Percentiles rank a stretch among this genome's conserved stretches.
These are phyloP conservation scores for Cephus nigrinus DNA, from an alignment of 2,888 invertebrate genomes.

Conservation along the genomic window DNA sequence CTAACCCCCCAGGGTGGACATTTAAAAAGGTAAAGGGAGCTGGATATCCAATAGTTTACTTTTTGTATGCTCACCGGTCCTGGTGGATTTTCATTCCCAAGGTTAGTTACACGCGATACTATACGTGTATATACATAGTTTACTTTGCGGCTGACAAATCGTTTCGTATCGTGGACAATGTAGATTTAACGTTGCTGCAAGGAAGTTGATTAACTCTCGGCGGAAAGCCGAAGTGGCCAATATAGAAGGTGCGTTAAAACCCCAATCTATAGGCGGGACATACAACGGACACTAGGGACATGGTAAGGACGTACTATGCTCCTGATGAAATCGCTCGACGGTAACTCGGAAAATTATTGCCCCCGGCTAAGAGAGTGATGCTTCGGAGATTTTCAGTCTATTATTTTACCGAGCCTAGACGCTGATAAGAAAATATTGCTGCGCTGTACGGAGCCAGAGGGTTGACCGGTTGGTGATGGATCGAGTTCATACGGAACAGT, in stretches of 20 bases:
- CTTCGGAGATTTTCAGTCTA: not conserved
- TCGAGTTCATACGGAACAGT: conserved; percentile 11
- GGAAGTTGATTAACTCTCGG: not conserved
- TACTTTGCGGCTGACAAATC: not conserved
- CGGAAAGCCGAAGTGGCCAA: not conserved
- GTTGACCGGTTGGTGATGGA: conserved; percentile 6
- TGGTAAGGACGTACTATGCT: not conserved
- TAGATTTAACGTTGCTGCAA: conserved; percentile 1
- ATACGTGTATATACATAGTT: not conserved
- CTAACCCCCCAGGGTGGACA: conserved; percentile 28
- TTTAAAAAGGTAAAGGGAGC: not conserved
- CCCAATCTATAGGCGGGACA: not conserved
- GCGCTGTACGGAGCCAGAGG: not conserved
- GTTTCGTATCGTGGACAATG: not conserved
- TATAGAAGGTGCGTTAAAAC: not conserved
- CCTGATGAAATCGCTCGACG: not conserved
- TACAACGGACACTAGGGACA: not conserved
- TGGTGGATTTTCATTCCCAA: not conserved
- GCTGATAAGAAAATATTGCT: conserved; percentile 16
- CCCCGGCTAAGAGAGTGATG: not conserved
- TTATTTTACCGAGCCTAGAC: not conserved
- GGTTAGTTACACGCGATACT: not conserved
- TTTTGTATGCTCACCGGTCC: not conserved
- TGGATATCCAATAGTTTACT: not conserved
- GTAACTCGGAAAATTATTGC: not conserved